These are phyloP conservation scores for Armadillidium nasatum DNA, from an alignment of 1,140 invertebrate genomes.

Conservation along the genomic window DNA sequence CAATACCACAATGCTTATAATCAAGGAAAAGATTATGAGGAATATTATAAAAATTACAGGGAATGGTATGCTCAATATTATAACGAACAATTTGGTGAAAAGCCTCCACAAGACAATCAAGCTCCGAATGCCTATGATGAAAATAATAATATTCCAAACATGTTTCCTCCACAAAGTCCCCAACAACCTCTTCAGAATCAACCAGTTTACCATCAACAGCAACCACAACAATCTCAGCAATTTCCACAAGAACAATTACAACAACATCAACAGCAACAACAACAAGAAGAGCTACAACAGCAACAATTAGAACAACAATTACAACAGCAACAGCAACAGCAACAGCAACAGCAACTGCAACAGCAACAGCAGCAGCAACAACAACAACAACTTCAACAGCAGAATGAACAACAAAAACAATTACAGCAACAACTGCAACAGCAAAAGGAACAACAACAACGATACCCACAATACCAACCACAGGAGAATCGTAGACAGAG, in stretches of 20 bases:
- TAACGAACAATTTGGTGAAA: background rate
- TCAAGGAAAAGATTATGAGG: background rate
- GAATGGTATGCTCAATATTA: slow-evolving; percentile 5
- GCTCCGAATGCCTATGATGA: background rate
- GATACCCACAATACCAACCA: background rate
- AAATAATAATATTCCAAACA: background rate
- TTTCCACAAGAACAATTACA: background rate
- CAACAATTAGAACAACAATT: background rate
- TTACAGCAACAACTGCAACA: background rate
- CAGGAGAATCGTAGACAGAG: background rate
- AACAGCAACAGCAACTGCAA: background rate
- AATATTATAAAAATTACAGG: background rate
- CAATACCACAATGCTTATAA: slow-evolving; percentile 8
- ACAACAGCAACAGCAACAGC: background rate
- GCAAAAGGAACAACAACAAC: slow-evolving; percentile 1
- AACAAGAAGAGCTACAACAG: background rate
- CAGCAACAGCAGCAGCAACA: background rate
- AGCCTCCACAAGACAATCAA: background rate
- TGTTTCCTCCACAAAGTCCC: background rate
- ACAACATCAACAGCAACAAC: background rate
- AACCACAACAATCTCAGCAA: no score
- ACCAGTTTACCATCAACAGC: background rate
- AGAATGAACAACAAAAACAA: slow-evolving; percentile 11
- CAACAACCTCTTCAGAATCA: background rate
- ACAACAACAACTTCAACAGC: background rate